These are phyloP conservation scores for Stomatorhinus walkeri DNA, from an alignment of 2,797 vertebrate species.

Conservation along the genomic window DNA sequence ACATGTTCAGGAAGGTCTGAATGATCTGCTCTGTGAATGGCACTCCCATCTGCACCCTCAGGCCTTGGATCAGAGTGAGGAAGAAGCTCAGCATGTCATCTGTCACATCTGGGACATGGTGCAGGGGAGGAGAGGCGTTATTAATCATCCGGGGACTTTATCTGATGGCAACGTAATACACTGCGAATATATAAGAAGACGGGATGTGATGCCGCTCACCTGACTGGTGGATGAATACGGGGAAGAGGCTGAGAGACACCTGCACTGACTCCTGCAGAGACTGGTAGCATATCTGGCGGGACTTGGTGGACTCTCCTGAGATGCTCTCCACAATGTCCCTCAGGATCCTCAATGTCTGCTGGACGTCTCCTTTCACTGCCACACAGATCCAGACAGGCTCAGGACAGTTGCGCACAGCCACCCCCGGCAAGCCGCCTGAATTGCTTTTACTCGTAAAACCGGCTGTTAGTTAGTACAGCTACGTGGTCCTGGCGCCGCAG, in stretches of 20 bases:
- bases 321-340: conserved; percentile 87
- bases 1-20: conserved; percentile 97
- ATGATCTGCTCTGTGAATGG: conserved; percentile 96
- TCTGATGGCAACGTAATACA: background rate
- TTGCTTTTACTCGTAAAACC: background rate
- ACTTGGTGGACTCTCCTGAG: conserved; percentile 91
- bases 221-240: conserved; percentile 92
- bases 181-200: background rate
- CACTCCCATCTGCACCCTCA: conserved; percentile 96
- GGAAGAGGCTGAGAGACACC: conserved; percentile 89
- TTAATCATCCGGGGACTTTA: background rate
- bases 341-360: conserved; percentile 84
- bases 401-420: background rate
- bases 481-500: background rate
- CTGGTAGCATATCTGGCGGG: conserved; percentile 96
- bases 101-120: conserved; percentile 72
- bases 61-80: conserved; percentile 88
- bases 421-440: too few relatives aligned
- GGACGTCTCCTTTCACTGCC: conserved; percentile 81
- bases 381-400: background rate
- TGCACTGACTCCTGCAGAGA: conserved; percentile 95
- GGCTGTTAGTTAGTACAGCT: background rate
- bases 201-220: conserved; percentile 56
- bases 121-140: background rate
- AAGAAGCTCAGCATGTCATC: conserved; percentile 98